phyloP scores from a whole-genome alignment of 2,888 invertebrate species.

The Lasioglossum pauxillum region DNA sequence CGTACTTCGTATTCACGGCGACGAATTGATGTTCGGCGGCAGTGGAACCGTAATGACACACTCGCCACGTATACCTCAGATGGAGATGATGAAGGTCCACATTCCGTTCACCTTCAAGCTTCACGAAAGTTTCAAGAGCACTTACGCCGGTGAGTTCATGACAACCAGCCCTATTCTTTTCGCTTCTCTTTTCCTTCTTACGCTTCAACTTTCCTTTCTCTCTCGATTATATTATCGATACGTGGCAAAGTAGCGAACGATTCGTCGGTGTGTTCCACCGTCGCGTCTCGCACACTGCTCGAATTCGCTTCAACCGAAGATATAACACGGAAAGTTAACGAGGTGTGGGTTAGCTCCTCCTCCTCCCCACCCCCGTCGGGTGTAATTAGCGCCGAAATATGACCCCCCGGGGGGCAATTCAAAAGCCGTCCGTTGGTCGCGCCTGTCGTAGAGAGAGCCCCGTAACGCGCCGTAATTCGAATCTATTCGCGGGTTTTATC shows the following conservation, averaged over 20 bases:
- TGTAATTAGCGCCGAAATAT: background rate
- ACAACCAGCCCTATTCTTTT: conserved; percentile 15
- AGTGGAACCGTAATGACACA: conserved; percentile 85
- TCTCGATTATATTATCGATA: background rate
- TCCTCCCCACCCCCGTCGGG: background rate
- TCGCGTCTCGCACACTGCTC: background rate
- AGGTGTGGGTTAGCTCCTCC: background rate
- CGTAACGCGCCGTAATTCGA: background rate
- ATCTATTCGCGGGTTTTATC: background rate
- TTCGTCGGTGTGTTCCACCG: background rate
- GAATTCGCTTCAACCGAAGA: background rate
- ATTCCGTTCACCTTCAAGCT: conserved; percentile 93
- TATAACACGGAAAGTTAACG: background rate
- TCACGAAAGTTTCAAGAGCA: conserved; percentile 89
- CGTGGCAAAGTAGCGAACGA: background rate
- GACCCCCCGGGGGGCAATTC: background rate
- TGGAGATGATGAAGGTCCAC: conserved; percentile 93
- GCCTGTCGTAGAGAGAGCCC: background rate
- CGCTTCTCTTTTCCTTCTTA: background rate
- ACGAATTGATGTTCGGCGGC: conserved; percentile 87
- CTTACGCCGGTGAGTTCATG: conserved; percentile 88
- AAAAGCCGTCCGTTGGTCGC: background rate
- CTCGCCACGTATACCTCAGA: conserved; percentile 89
- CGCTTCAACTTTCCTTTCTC: background rate
- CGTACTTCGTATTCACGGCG: conserved; percentile 90